These are phyloP conservation scores for Forficula auricularia DNA, from an alignment of 1,140 invertebrate genomes.

Conservation along the genomic window DNA sequence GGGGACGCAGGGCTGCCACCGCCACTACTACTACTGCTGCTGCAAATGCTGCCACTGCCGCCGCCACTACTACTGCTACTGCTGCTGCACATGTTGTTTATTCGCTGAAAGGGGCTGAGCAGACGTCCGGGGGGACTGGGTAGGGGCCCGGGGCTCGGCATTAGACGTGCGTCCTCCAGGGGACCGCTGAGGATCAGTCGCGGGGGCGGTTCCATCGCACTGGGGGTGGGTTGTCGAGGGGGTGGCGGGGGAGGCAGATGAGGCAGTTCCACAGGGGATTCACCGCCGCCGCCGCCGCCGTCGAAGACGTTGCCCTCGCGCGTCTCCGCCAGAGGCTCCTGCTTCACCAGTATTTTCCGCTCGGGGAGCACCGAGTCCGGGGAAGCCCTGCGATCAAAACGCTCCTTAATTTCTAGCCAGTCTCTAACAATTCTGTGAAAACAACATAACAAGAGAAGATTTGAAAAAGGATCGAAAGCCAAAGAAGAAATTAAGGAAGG, in stretches of 20 bases:
- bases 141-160: background rate
- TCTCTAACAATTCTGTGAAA: too few species aligned
- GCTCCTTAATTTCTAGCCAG: too few species aligned
- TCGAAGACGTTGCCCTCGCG: constrained; percentile 30
- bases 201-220: background rate
- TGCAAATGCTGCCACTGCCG: constrained; percentile 15
- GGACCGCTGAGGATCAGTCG: background rate
- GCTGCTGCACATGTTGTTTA: too few species aligned
- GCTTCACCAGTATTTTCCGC: background rate
- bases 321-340: constrained; percentile 4
- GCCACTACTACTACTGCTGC: constrained; percentile 24
- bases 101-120: too few species aligned
- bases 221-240: background rate
- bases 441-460: too few species aligned
- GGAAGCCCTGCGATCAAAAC: constrained; percentile 16
- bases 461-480: too few species aligned
- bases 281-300: constrained; percentile 22
- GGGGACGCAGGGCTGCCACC: constrained; percentile 21
- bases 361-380: constrained; percentile 28
- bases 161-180: background rate
- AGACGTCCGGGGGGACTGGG: background rate
- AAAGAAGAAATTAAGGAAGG: too few species aligned
- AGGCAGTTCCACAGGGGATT: too few species aligned
- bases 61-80: constrained; percentile 7
- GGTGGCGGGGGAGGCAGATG: background rate